Conservation (phyloP, 2,113 vertebrate species). For the Callaeas wilsoni region DNA sequence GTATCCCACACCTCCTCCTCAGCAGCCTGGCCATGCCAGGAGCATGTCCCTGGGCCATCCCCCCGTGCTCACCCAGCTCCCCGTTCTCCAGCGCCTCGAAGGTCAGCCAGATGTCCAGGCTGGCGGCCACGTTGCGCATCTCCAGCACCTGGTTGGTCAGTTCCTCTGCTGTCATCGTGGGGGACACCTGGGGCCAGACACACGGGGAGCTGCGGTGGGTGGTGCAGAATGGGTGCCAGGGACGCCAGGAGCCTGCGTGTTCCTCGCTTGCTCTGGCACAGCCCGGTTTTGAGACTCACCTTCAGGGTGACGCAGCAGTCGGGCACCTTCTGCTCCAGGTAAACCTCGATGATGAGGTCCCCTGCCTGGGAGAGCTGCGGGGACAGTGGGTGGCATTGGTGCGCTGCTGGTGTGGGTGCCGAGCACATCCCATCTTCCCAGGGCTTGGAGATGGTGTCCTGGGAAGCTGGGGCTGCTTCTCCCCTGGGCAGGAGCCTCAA, state of each 20-base stretch:
- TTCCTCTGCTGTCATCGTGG: constrained; percentile 91
- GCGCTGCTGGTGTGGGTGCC: accelerated
- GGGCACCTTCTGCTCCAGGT: constrained; percentile 87
- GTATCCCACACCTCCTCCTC: neutral
- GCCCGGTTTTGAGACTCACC: constrained; percentile 64
- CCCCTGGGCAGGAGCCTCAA: neutral
- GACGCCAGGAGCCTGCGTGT: neutral
- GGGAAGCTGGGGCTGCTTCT: neutral
- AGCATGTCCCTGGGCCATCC: accelerated
- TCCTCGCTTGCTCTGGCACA: accelerated
- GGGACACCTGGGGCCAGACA: constrained; percentile 81
- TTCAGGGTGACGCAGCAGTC: constrained; percentile 96
- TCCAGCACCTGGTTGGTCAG: constrained; percentile 96
- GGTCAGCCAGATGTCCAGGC: constrained; percentile 89
- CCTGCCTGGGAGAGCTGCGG: constrained; percentile 92
- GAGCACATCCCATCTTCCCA: neutral
- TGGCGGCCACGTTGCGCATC: constrained; percentile 85
- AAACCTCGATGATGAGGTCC: constrained; percentile 95
- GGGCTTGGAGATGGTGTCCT: neutral
- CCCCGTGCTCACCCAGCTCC: constrained; percentile 84
- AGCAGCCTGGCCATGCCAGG: neutral
- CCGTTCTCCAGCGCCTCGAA: constrained; percentile 92
- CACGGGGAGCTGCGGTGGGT: accelerated
- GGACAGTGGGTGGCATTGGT: neutral
- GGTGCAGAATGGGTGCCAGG: neutral